These are phyloP conservation scores for Drosophila kanekoi DNA, from an alignment of 2,888 invertebrate species.

Conservation along the genomic window DNA sequence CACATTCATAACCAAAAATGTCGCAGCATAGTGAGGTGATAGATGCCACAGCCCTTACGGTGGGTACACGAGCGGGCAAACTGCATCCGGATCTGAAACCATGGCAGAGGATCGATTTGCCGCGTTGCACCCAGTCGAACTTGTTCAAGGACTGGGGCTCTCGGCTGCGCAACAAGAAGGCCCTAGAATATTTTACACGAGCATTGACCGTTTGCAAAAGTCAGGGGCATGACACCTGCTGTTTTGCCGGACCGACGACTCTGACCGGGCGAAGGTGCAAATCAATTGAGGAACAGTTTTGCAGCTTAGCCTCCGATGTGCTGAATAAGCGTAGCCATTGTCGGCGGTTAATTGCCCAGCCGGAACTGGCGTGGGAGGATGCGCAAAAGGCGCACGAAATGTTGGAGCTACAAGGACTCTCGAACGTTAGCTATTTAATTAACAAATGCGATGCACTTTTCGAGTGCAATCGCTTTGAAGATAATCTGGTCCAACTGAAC, in stretches of 20 bases:
- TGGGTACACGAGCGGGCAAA: not conserved
- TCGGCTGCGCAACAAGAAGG: conserved; percentile 16
- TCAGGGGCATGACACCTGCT: not conserved
- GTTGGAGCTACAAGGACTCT: not conserved
- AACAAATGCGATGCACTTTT: conserved; percentile 76
- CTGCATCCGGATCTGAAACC: conserved; percentile 32
- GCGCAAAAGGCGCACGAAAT: conserved; percentile 55
- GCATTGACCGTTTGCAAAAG: conserved; percentile 28
- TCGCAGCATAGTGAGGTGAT: not conserved
- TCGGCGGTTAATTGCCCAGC: conserved; percentile 67
- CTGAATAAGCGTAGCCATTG: conserved; percentile 32
- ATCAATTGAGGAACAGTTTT: not conserved
- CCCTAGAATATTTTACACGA: conserved; percentile 20
- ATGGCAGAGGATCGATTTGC: conserved; percentile 59
- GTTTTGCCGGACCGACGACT: not conserved
- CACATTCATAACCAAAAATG: not conserved
- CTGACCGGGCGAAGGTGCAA: not conserved
- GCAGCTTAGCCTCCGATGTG: not conserved
- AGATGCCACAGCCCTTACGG: not conserved
- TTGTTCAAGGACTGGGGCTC: conserved; percentile 52
- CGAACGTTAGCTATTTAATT: conserved; percentile 38
- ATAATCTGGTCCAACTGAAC: conserved; percentile 62
- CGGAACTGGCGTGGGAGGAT: conserved; percentile 66
- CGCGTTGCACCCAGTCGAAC: conserved; percentile 27
- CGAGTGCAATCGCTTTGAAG: conserved; percentile 78